Base-by-base conservation (phyloP, 2,113 vertebrate species). In the Rhagologus leucostigma region DNA sequence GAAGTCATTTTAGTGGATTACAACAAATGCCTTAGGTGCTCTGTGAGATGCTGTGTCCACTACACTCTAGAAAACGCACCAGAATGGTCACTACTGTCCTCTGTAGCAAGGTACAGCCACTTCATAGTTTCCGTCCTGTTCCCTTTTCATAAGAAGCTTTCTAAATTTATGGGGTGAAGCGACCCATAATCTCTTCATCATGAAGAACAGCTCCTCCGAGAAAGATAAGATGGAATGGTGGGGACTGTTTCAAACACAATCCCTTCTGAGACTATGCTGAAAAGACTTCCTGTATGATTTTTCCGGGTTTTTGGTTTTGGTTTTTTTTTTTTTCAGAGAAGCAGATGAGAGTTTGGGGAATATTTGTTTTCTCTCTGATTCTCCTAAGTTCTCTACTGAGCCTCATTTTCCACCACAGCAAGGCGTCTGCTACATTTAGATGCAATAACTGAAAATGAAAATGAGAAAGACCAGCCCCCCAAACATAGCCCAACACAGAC, bases 171-270 rank as follows among this genome's bases (percentile, higher is more conserved):
- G 44, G 26, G 21, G 63, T 89, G 60, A 95, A 93, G 64, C 52
- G 60, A 90, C 59, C 52, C 86, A 52, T 59, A 90, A 87, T 80
- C 39, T 64, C 42, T 89, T 73, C 68, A 68, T 60, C 64, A 84
- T 59, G 71, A 93, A 92, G 46, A 93, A 89, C 21, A 81, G 64
- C 47, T 89, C 83, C 85, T 81, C 42, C 84, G 95, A 94, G 83
- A 89, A 92, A 88, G 67, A 39, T 30, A 53, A 46, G 30, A 46
- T 70, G 55, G 84, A 92, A 81, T 5, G 1, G 26, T 46, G 42
- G 49, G 67, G 23, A 67, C 81, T 83, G 29, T 70, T 70, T 77
- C 77, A 93, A 90, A 74, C 20, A 82, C n/a, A 69, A 50, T 65
- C 46, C 50, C 64, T 81, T 80, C 71, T 85, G 91, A 92, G 63